Conservation (phyloP, 2,113 vertebrate species). For the Cavia porcellus region DNA sequence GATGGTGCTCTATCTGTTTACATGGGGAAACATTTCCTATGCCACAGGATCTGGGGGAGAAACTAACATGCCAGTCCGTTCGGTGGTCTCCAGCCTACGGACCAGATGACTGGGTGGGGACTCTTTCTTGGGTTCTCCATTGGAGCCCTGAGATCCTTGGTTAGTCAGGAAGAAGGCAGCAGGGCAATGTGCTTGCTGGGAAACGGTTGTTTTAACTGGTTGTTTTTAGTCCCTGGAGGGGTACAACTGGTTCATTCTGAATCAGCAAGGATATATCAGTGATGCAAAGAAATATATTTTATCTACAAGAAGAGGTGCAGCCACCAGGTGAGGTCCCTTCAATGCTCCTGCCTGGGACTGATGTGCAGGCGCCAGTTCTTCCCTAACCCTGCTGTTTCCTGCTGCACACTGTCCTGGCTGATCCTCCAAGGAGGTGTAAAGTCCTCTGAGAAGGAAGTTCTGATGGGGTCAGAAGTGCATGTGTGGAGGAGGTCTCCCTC, state of each 20-base stretch:
- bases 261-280: background rate
- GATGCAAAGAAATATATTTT: background rate
- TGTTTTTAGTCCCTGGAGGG: background rate
- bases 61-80: too few relatives aligned
- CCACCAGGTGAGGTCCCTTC: background rate
- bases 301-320: background rate
- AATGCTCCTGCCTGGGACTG: background rate
- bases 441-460: background rate
- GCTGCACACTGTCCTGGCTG: background rate
- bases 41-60: background rate
- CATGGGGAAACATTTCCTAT: background rate
- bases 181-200: background rate
- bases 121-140: background rate
- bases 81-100: background rate
- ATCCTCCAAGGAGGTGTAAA: background rate
- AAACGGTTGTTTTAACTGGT: background rate
- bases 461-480: background rate
- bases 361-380: background rate
- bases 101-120: background rate
- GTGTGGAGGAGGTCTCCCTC: background rate
- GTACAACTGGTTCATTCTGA: background rate
- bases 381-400: background rate
- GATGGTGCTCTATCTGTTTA: background rate
- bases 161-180: background rate
- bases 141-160: background rate